phyloP scores from a whole-genome alignment of 1,140 invertebrate species.

The Ceratina japonica region DNA sequence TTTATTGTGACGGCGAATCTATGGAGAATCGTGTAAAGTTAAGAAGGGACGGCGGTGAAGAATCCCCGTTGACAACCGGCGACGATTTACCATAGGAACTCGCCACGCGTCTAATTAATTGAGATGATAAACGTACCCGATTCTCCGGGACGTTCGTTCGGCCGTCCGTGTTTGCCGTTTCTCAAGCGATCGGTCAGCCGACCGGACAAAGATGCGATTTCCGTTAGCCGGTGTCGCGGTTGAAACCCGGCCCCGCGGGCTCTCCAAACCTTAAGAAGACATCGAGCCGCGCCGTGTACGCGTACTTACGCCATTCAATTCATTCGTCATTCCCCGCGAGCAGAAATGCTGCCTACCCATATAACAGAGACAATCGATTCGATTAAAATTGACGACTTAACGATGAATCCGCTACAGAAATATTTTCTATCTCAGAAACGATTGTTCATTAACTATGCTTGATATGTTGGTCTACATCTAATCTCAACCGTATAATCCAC shows the following conservation, averaged over 20 bases:
- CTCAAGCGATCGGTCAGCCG: conserved; percentile 29
- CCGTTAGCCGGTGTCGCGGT: conserved; percentile 45
- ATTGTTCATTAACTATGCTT: too few species aligned
- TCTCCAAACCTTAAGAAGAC: conserved; percentile 52
- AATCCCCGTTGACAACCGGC: background rate
- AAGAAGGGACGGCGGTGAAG: too few species aligned
- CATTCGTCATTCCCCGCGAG: conserved; percentile 46
- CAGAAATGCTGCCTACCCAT: background rate
- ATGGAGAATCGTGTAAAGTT: too few species aligned
- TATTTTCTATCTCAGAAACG: too few species aligned
- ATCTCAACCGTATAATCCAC: too few species aligned
- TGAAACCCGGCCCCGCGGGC: conserved; percentile 24
- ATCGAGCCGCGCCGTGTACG: conserved; percentile 40
- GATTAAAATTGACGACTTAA: conserved; percentile 8
- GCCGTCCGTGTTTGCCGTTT: conserved; percentile 27
- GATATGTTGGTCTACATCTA: too few species aligned
- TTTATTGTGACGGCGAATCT: too few species aligned
- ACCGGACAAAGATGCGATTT: conserved; percentile 50
- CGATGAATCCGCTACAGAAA: too few species aligned
- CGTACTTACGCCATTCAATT: conserved; percentile 19
- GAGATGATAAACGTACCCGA: conserved; percentile 39
- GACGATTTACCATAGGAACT: conserved; percentile 13
- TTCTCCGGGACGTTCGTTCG: conserved; percentile 21
- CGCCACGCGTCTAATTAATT: conserved; percentile 39
- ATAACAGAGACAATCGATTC: conserved; percentile 16